Evolutionary conservation across 2,797 vertebrate genomes (phyloP).

Genomic region (Poeciliopsis paucimaculata): DNA sequence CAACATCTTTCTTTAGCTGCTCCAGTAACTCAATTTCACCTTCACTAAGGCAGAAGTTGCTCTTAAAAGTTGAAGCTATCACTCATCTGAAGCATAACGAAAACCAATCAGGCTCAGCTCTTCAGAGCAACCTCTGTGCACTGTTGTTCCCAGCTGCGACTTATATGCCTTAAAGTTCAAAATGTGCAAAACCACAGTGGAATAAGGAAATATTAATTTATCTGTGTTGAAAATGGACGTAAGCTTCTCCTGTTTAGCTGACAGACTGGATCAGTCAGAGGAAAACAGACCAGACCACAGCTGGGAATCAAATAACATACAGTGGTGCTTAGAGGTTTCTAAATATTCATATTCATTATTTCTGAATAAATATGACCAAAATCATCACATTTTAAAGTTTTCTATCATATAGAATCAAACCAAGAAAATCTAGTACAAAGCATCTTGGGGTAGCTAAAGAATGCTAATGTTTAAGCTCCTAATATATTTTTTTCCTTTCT

Average conservation of each 20-base stretch:
- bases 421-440: neutral
- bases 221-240: constrained; percentile 4
- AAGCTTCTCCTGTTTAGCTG: constrained; percentile 13
- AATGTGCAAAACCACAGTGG: neutral
- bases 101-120: constrained; percentile 23
- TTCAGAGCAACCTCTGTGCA: constrained; percentile 51
- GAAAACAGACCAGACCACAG: constrained; percentile 53
- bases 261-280: constrained; percentile 12
- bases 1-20: constrained; percentile 59
- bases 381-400: neutral
- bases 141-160: constrained; percentile 46
- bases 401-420: neutral
- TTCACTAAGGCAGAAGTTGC: constrained; percentile 52
- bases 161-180: constrained; percentile 24
- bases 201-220: constrained; percentile 32
- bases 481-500: neutral
- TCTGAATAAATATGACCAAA: constrained; percentile 5
- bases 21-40: constrained; percentile 42
- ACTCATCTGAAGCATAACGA: constrained; percentile 26
- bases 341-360: neutral
- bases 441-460: neutral
- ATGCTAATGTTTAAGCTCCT: neutral
- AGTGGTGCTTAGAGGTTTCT: constrained; percentile 6
- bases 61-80: constrained; percentile 48
- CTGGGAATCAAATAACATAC: constrained; percentile 46